Base-by-base conservation (phyloP, 2,797 vertebrate species). In the Scarus forsteni region DNA sequence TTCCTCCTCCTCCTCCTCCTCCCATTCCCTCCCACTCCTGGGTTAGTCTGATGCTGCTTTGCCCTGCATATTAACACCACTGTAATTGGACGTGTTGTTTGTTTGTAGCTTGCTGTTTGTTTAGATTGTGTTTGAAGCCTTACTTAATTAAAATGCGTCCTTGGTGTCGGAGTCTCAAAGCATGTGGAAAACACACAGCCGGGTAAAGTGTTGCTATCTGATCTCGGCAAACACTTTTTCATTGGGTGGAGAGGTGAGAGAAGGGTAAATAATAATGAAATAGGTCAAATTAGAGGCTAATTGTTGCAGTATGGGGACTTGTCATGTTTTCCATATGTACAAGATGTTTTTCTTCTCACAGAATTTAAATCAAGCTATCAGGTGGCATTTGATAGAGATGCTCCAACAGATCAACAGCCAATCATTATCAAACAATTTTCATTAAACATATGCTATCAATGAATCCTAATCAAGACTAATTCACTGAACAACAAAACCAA, bases 71-170 rank as follows among this genome's bases (percentile, higher is more conserved):
- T 86, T 88, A 89, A 87, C 85, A 80, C 70, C 50, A 70, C 80
- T 80, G 81, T 89, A 90, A 92, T 89, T 90, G 84, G 76, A 83
- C 83, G 79, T 85, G 77, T 78, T 85, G 85, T 87, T 91, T 89
- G 85, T 89, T 88, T 87, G 77, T 78, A 77, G 85, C 77, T 70
- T 70, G 72, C 67, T 89, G 87, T 89, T 92, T 90, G 82, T 85
- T 88, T 88, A 82, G 79, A 86, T 84, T 73, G 71, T 73, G 85
- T 90, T 89, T 92, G 86, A 92, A 90, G 85, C 80, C 70, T 69
- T 2, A 54, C 70, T 88, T 86, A 87, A 91, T 92, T 88, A 86
- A 85, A 88, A 69, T 56, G 84, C 43, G 51, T 84, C 83, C 79
- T 88, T 73, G 79, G 80, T 77, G 84, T 85, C 72, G 63, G 73